Conservation (phyloP, 2,113 vertebrate genomes). For the Naja naja region DNA sequence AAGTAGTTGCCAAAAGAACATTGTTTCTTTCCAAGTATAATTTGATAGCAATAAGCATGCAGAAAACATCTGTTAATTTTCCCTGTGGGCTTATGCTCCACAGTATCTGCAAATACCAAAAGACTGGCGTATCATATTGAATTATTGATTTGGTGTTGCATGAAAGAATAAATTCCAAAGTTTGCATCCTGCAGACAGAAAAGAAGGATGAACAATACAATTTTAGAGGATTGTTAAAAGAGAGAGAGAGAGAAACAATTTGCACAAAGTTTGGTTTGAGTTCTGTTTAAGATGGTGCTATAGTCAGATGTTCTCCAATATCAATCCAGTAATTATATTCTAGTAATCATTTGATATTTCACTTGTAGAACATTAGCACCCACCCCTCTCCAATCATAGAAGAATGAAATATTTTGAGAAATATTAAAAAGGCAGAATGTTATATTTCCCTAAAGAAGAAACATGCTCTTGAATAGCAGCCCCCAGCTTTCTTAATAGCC, state of each 20-base stretch:
- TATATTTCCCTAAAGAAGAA: no score
- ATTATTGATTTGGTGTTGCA: constrained; percentile 12
- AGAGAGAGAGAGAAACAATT: no score
- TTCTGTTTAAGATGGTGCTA: not conserved
- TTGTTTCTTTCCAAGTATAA: not conserved
- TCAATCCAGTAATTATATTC: not conserved
- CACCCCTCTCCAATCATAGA: no score
- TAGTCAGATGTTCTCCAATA: not conserved
- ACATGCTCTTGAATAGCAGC: no score
- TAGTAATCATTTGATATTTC: not conserved
- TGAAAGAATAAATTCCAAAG: not conserved
- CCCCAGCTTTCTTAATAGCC: no score
- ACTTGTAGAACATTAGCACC: no score
- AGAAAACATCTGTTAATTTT: constrained; percentile 16
- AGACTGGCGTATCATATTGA: not conserved
- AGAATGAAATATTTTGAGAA: no score
- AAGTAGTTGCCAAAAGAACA: not conserved
- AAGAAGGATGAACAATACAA: constrained; percentile 10
- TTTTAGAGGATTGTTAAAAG: not conserved
- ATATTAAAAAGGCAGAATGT: no score
- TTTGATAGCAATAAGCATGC: not conserved
- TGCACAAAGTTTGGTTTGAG: not conserved
- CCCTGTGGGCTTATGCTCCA: not conserved
- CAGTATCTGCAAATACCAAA: constrained; percentile 18
- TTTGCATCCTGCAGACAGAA: not conserved